Evolutionary conservation across 64 coral and sea anemone genomes (phyloP).

Genomic region (Exaiptasia diaphana): DNA sequence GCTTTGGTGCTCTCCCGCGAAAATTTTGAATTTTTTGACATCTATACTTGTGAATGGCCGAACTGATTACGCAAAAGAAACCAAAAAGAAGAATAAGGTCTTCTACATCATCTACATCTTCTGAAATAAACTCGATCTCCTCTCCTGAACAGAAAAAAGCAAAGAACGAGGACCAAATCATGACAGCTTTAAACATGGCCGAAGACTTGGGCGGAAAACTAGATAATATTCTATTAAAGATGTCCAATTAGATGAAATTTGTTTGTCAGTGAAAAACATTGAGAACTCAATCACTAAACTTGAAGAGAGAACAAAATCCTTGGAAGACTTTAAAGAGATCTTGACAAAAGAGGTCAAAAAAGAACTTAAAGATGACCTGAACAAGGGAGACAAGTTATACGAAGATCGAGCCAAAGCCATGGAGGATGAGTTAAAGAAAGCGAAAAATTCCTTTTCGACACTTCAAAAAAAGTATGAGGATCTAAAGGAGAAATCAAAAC

Average conservation of each 20-base stretch:
- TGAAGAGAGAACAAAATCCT: neutral
- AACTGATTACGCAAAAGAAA: neutral
- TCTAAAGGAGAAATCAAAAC: neutral
- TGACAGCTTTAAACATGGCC: neutral
- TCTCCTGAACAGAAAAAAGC: neutral
- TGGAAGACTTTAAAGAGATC: neutral
- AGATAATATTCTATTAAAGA: neutral
- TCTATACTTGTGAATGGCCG: neutral
- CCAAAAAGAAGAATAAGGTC: neutral
- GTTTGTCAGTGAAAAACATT: neutral
- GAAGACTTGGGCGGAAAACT: neutral
- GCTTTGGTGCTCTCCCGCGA: neutral
- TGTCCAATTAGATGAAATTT: neutral
- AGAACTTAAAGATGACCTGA: no score
- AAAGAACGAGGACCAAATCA: neutral
- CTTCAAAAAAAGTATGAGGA: neutral
- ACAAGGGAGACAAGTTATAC: neutral
- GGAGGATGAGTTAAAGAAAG: neutral
- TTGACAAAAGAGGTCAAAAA: neutral
- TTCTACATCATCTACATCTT: neutral
- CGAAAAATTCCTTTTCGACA: neutral
- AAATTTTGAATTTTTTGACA: neutral
- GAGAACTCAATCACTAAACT: neutral
- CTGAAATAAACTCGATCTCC: neutral
- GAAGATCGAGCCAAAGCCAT: neutral